Base-by-base conservation (phyloP, 2,113 vertebrate genomes). In the Talpa occidentalis region DNA sequence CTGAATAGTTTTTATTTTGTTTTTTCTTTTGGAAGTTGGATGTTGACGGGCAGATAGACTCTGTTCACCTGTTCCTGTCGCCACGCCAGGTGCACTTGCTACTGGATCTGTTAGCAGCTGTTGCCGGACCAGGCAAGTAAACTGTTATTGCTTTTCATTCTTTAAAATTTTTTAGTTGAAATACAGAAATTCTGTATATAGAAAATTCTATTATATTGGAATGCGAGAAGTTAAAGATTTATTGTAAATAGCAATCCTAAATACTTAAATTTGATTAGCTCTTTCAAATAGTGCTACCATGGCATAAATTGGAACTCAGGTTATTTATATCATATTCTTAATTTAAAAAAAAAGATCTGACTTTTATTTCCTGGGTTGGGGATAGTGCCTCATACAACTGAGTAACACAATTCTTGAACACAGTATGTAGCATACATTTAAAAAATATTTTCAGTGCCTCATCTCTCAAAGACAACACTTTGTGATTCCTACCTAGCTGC, bases 31-130 rank as follows among this genome's bases (percentile, higher is more conserved):
- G 97, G 59, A 94, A 99, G 99, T 97, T 99, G 98, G 99, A 99
- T 96, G 97, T 99, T 88, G 98, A 99, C 94, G 99, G 99, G 77
- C 99, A 99, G 66, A 99, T 99, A 81, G 99, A 99, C 77, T 99
- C 99, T 6, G 64, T 99, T 70, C 98, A 99, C 94, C 96, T 99
- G 14, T 99, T 99, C 97, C 97, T 99, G 66, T 99, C 99, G 3
- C 99, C 99, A 10, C 98, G 99, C 8, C 99, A 99, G 98, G 99
- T 99, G 37, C 99, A 99, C 97, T 98, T 99, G 92, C 98, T 99
- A 0, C 95, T 99, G 97, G 99, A 99, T 97, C 98, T 99, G 98
- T 98, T 99, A 97, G 99, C 99, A 94, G 99, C 99, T 77, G 98
- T 99, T 96, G 99, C 99, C 94, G 98, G 99, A 94, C 98, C 99